These are phyloP conservation scores for Lampris incognitus DNA, from an alignment of 2,113 vertebrate species.

Conservation along the genomic window DNA sequence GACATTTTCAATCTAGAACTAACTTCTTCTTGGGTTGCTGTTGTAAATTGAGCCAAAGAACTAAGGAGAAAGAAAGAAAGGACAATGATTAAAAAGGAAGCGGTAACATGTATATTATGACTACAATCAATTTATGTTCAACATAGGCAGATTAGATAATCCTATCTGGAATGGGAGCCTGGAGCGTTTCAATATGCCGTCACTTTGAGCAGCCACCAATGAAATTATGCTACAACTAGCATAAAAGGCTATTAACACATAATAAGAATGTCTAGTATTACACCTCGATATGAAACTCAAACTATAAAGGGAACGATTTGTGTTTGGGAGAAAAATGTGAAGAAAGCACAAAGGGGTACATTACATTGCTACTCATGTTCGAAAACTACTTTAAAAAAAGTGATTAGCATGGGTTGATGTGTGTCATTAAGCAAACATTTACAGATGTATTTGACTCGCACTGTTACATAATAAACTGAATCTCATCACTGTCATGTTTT, in stretches of 20 bases:
- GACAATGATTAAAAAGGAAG: slow-evolving; percentile 6
- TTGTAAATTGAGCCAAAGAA: slow-evolving; percentile 55
- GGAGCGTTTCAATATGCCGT: slow-evolving; percentile 14
- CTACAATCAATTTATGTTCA: neutral
- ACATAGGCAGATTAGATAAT: slow-evolving; percentile 16
- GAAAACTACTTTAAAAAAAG: slow-evolving; percentile 12
- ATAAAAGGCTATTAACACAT: neutral
- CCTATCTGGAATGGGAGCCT: slow-evolving; percentile 7
- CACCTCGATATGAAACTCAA: no score
- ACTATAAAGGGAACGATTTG: no score
- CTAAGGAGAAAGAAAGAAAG: neutral
- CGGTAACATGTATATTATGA: neutral
- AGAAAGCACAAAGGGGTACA: slow-evolving; percentile 31
- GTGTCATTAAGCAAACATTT: slow-evolving; percentile 14
- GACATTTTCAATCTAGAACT: slow-evolving; percentile 2
- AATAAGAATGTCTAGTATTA: no score
- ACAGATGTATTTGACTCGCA: slow-evolving; percentile 16
- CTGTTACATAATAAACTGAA: slow-evolving; percentile 24
- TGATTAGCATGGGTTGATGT: slow-evolving; percentile 26
- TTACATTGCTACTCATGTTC: slow-evolving; percentile 13
- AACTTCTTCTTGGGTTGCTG: slow-evolving; percentile 41
- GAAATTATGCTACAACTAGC: slow-evolving; percentile 13
- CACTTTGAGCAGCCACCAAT: slow-evolving; percentile 1
- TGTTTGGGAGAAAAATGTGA: neutral
- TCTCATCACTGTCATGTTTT: slow-evolving; percentile 21